These are phyloP conservation scores for Ophiodon elongatus DNA, from an alignment of 2,113 vertebrate species.

Conservation along the genomic window DNA sequence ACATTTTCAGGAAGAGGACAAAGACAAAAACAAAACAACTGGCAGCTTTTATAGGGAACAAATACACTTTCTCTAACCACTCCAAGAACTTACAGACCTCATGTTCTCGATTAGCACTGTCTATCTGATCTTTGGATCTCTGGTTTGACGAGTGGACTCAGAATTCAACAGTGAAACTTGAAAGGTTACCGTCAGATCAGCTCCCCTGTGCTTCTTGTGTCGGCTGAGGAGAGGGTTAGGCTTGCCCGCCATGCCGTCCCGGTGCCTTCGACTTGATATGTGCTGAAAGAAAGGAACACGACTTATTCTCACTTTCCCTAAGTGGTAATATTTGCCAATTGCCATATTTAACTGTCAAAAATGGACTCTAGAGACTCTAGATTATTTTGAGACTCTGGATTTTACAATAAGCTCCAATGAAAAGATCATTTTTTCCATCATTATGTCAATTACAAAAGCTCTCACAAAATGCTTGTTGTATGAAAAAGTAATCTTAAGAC, in stretches of 20 bases:
- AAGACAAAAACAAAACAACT: constrained; percentile 20
- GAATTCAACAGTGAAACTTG: constrained; percentile 4
- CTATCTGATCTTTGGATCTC: constrained; percentile 33
- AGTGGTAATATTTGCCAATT: background rate
- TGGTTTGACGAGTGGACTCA: constrained; percentile 22
- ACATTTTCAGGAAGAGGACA: background rate
- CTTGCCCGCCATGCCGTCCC: constrained; percentile 94
- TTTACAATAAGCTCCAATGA: constrained; percentile 2
- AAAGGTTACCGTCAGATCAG: constrained; percentile 88
- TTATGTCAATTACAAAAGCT: background rate
- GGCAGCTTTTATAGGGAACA: background rate
- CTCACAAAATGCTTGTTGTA: background rate
- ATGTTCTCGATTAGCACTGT: constrained; percentile 9
- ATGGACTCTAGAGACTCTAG: background rate
- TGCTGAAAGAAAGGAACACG: constrained; percentile 82
- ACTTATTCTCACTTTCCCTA: background rate
- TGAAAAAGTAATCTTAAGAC: background rate
- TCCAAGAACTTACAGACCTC: background rate
- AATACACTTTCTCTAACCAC: constrained; percentile 7
- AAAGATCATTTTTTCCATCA: background rate
- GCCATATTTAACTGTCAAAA: background rate
- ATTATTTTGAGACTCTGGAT: background rate
- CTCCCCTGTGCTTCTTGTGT: constrained; percentile 92
- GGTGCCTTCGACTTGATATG: constrained; percentile 95
- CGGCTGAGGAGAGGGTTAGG: constrained; percentile 93